Evolutionary conservation across 2,113 vertebrate species (phyloP).

Genomic region (Cygnus buccinator): DNA sequence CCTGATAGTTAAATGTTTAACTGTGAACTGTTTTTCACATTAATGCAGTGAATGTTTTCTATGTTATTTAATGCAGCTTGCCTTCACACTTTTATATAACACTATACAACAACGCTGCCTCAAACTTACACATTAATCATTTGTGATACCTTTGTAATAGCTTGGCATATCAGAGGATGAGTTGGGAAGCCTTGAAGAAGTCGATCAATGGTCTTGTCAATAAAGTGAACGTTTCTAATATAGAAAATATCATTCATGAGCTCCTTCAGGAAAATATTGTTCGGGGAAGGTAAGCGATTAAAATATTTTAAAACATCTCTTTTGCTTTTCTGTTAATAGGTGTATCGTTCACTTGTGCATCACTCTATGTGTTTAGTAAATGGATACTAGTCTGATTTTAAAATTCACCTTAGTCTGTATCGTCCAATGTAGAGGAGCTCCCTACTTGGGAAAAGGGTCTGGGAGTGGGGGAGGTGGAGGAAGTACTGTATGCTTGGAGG

Average conservation of each 20-base stretch:
- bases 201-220: slow-evolving; percentile 99
- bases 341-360: not conserved
- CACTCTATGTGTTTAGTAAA: not conserved
- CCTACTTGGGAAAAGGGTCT: not conserved
- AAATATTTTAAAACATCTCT: not conserved
- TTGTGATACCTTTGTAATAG: slow-evolving; percentile 73
- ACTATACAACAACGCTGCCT: not conserved
- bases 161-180: slow-evolving; percentile 98
- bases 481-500: not conserved
- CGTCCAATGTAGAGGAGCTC: not conserved
- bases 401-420: not conserved
- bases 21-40: not conserved
- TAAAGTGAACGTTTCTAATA: slow-evolving; percentile 98
- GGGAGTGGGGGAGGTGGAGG: not conserved
- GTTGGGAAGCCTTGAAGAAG: slow-evolving; percentile 99
- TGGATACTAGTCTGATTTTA: not conserved
- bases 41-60: not conserved
- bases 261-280: slow-evolving; percentile 98
- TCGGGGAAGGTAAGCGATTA: slow-evolving; percentile 87
- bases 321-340: not conserved
- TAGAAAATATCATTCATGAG: slow-evolving; percentile 94
- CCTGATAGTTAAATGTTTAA: not conserved
- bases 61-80: not conserved
- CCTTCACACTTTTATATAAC: not conserved
- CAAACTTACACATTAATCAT: not conserved